Evolutionary conservation across 1,140 invertebrate genomes (phyloP), one percentile per base, ranked within the genome.

Genomic region (Drosophila nasuta): DNA sequence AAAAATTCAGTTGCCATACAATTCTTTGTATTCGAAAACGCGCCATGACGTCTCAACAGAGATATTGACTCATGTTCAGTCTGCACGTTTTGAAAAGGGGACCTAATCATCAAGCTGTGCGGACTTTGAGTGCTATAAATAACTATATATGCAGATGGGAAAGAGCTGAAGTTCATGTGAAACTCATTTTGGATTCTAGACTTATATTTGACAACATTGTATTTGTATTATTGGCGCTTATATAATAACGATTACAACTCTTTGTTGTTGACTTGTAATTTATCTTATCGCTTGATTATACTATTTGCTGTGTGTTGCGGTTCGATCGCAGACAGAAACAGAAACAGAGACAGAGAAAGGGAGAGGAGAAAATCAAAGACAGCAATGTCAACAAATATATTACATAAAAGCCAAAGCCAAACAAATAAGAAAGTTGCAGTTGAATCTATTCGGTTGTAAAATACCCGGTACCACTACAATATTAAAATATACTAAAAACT

Each of bases 361-460:
- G 20, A 15, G 5, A 20, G 11, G 17, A 15, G 10, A 25, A 25
- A 25, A 25, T 25, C 10, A n/a, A 3, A 17, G 30, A 4, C 28
- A 33, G 33, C 58, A 70, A 49, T 71, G 60, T 41, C 62, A 71
- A 57, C 43, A 65, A 63, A 54, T 52, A 11, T 59, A 59, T 48
- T 41, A 43, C 59, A 63, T 38, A 54, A 25, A 56, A 57, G 62
- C 20, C 52, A 49, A 17, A 57, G 60, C 33, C 43, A 33, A 51
- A 25, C 20, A 25, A 25, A 25, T 25, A 25, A 25, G 20, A 25
- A 25, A 25, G 20, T 25, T 25, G 4, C 20, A 25, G 3, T 25
- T 3, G 0, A 4, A 25, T 25, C 3, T 4, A 3, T 0, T 25
- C 0, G 20, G 20, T 3, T 25, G 20, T 25, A 0, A 25, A 0